Evolutionary conservation across 2,888 invertebrate genomes (phyloP), one percentile per base, ranked within the genome.

Genomic region (Philopedon plagiatum): DNA sequence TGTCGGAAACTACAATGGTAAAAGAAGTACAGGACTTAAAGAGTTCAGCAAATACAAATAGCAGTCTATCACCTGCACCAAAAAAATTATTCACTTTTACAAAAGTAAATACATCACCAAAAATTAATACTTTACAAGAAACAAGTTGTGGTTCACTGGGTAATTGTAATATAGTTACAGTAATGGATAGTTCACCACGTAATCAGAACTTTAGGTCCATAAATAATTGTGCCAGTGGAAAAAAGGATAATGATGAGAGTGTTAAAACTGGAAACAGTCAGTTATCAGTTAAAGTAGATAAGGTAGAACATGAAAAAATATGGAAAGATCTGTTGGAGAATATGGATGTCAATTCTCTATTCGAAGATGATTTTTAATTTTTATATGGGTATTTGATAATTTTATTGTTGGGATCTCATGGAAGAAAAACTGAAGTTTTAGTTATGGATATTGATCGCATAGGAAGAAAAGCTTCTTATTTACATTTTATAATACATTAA

Each of bases 351-450:
- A 78, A 77, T 76, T 74, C 75, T 26, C 77, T 81, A 19, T 81
- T 81, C 75, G 80, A 79, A 51, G 82, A 82, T 54, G 82, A 82
- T 61, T 81, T 82, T 78, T 81, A 67, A 79, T 69, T 73, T 18
- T 13, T 34, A 7, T 34, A n/a, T 15, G 13, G 39, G 39, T 39
- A 15, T 39, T 39, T 11, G n/a, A n/a, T n/a, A n/a, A n/a, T n/a
- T n/a, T n/a, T n/a, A n/a, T n/a, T n/a, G n/a, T n/a, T n/a, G n/a
- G n/a, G n/a, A n/a, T n/a, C n/a, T n/a, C n/a, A n/a, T n/a, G n/a
- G n/a, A n/a, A n/a, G n/a, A n/a, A n/a, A n/a, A n/a, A n/a, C n/a
- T n/a, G n/a, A n/a, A n/a, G n/a, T n/a, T n/a, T n/a, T n/a, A n/a
- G n/a, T n/a, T n/a, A n/a, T n/a, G n/a, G n/a, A n/a, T n/a, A n/a